Evolutionary conservation across 2,797 vertebrate species (phyloP), one percentile per base, ranked within the genome.

Genomic region (Micromesistius poutassou): DNA sequence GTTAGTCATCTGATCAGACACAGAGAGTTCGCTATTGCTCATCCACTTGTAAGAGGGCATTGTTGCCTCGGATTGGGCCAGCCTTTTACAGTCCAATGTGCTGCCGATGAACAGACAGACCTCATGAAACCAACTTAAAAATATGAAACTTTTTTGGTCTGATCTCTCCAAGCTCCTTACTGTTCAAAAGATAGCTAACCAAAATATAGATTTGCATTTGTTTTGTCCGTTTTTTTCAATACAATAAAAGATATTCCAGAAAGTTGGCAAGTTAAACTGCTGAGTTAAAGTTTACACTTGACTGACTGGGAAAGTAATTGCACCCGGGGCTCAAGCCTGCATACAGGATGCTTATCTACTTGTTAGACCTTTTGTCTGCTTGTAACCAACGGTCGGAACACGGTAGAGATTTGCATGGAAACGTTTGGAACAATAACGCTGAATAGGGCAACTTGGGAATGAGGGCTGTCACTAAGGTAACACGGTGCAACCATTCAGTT

Each of bases 1-100:
- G 91, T 90, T 90, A 88, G 90, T 94, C 92, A 93, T 94, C 91
- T 94, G 92, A 93, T 91, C 91, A 78, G 92, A 85, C 88, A 88
- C 89, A 90, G 90, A 93, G 88, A 90, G 89, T 85, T 90, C 90
- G 90, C 90, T 86, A 92, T 92, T 91, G 91, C 93, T 85, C 90
- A 85, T 81, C 82, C 89, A 86, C 89, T 88, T 93, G 90, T 94
- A 84, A 93, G 87, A 89, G 87, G 87, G 87, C 89, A 91, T 93
- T 94, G 92, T 92, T 91, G 91, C 85, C 76, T 82, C 80, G 82
- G 78, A 79, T 83, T 82, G 87, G 91, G 89, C 90, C 91, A 87
- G 89, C 81, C 85, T 87, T 75, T 84, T 83, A 87, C 81, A 88
- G 72, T 89, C 82, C 77, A 87, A 82, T 81, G 19, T 80, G 77